Conservation (phyloP, 2,113 vertebrate species). For the Pteruthius melanotis region DNA sequence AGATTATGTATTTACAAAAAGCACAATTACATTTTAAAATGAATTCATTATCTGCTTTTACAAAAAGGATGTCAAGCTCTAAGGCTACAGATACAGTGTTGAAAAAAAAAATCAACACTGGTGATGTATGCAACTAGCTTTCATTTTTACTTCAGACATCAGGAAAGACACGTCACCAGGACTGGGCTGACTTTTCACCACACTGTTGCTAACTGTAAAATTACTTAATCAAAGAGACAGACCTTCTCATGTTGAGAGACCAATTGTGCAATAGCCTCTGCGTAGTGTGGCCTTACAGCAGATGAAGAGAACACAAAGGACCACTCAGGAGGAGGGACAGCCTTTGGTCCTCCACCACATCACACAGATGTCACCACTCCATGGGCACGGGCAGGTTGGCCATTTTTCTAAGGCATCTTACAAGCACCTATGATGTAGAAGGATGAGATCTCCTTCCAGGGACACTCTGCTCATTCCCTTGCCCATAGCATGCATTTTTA, state of each 20-base stretch:
- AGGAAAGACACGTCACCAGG: neutral
- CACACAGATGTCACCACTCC: neutral
- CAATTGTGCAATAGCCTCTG: neutral
- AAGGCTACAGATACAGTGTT: neutral
- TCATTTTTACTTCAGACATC: neutral
- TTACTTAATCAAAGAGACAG: neutral
- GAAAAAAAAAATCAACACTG: neutral
- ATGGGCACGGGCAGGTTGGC: rapidly evolving
- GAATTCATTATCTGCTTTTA: neutral
- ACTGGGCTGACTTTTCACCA: neutral
- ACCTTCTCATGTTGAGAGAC: neutral
- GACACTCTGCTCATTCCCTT: neutral
- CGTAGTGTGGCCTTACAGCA: neutral
- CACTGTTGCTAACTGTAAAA: neutral
- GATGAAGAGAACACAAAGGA: neutral
- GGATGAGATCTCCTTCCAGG: conserved; percentile 4
- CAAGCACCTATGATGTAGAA: neutral
- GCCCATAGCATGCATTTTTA: conserved; percentile 21
- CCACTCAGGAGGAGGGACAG: neutral
- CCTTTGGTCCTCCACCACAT: neutral
- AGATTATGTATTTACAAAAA: neutral
- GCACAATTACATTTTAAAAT: neutral
- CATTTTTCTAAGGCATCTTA: neutral
- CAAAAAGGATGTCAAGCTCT: neutral
- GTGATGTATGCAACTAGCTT: neutral